These are phyloP conservation scores for Calyptommatus sinebrachiatus DNA, from an alignment of 2,113 vertebrate genomes.

Conservation along the genomic window DNA sequence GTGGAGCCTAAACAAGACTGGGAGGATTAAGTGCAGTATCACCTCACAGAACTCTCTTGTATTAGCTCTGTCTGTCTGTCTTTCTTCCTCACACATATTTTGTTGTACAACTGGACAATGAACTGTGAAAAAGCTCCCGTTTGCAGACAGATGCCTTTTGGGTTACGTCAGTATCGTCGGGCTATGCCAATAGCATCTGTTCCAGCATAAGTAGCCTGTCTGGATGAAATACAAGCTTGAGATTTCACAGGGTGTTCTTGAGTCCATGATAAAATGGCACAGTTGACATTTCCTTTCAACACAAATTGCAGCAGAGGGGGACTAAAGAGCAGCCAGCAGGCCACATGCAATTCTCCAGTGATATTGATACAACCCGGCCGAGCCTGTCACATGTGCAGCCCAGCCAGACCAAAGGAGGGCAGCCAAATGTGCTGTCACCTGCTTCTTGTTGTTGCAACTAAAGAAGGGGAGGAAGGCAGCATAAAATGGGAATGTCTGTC, in stretches of 20 bases:
- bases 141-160: background rate
- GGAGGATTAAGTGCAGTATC: background rate
- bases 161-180: background rate
- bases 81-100: background rate
- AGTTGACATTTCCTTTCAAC: conserved; percentile 37
- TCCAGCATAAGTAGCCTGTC: conserved; percentile 7
- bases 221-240: conserved; percentile 25
- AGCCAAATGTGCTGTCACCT: conserved; percentile 24
- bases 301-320: rapidly evolving
- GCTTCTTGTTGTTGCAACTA: rapidly evolving
- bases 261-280: conserved; percentile 19
- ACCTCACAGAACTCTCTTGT: background rate
- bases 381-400: conserved; percentile 6
- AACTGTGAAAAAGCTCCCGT: background rate
- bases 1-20: background rate
- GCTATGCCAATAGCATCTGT: rapidly evolving
- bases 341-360: background rate
- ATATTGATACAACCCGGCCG: conserved; percentile 15
- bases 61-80: background rate
- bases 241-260: rapidly evolving
- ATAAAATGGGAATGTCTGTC: background rate
- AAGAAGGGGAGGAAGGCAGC: conserved; percentile 5
- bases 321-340: background rate
- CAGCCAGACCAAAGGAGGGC: rapidly evolving
- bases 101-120: background rate